phyloP scores from a whole-genome alignment of 64 coral and sea anemone genomes.

The Montipora efflorescens region DNA sequence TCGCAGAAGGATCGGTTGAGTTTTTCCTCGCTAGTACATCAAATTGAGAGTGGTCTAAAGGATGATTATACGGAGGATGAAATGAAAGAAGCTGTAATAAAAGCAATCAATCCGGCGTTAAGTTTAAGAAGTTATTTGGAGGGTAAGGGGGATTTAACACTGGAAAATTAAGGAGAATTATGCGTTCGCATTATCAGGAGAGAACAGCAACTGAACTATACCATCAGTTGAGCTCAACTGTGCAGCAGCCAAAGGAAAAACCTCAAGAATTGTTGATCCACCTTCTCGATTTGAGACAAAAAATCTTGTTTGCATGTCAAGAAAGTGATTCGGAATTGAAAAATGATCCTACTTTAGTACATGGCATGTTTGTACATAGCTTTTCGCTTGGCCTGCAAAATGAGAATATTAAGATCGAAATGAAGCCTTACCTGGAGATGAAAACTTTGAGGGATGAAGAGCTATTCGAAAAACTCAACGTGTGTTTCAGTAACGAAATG shows the following conservation, averaged over 20 bases:
- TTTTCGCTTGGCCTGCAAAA: constrained; percentile 13
- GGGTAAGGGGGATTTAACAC: neutral
- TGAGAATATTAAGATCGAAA: constrained; percentile 31
- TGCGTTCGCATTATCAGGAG: constrained; percentile 33
- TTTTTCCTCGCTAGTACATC: too few relatives aligned
- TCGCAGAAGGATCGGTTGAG: too few relatives aligned
- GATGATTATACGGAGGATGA: too few relatives aligned
- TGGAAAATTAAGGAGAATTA: too few relatives aligned
- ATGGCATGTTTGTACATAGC: constrained; percentile 9
- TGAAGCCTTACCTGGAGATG: constrained; percentile 20
- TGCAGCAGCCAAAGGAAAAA: constrained; percentile 40
- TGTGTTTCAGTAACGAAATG: constrained; percentile 1
- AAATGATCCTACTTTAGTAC: constrained; percentile 33
- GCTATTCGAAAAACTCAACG: constrained; percentile 4
- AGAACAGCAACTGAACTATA: constrained; percentile 53
- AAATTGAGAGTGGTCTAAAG: too few relatives aligned
- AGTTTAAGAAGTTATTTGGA: neutral
- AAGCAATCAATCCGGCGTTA: neutral
- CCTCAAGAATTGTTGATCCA: constrained; percentile 60
- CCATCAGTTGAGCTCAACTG: constrained; percentile 38
- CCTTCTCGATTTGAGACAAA: constrained; percentile 54
- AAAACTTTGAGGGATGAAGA: neutral
- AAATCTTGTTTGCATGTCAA: constrained; percentile 53
- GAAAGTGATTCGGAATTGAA: constrained; percentile 32
- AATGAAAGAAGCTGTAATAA: neutral